These are phyloP conservation scores for Anabas testudineus DNA, from an alignment of 2,797 vertebrate genomes.

Conservation along the genomic window DNA sequence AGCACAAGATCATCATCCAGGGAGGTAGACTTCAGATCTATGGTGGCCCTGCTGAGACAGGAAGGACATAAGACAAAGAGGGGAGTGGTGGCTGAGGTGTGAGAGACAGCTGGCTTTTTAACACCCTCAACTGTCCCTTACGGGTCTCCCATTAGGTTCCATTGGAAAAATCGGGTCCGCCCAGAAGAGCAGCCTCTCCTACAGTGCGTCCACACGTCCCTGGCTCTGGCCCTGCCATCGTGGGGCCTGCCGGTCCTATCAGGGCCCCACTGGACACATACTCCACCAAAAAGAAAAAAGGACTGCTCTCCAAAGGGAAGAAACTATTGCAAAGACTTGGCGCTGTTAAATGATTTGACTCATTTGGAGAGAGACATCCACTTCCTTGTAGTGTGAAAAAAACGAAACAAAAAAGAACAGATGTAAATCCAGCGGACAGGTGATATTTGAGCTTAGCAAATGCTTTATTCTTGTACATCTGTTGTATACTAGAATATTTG, in stretches of 20 bases:
- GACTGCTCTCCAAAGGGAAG: slow-evolving; percentile 97
- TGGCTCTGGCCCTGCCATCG: slow-evolving; percentile 87
- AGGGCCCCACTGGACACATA: slow-evolving; percentile 89
- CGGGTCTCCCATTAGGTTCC: slow-evolving; percentile 96
- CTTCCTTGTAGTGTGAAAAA: slow-evolving; percentile 54
- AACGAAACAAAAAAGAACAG: slow-evolving; percentile 41
- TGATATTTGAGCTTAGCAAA: slow-evolving; percentile 81
- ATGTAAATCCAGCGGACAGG: slow-evolving; percentile 70
- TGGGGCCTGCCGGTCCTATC: slow-evolving; percentile 91
- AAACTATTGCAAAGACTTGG: slow-evolving; percentile 94
- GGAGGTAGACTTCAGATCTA: slow-evolving; percentile 70
- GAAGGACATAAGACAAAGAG: slow-evolving; percentile 67
- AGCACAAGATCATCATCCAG: slow-evolving; percentile 54
- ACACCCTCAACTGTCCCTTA: slow-evolving; percentile 87
- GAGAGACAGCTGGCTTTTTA: slow-evolving; percentile 78
- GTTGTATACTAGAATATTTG: slow-evolving; percentile 72
- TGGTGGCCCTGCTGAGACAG: slow-evolving; percentile 77
- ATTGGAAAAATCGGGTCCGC: slow-evolving; percentile 91
- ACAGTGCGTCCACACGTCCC: slow-evolving; percentile 88
- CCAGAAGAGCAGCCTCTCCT: slow-evolving; percentile 92
- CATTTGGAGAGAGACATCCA: slow-evolving; percentile 46
- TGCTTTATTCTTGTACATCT: slow-evolving; percentile 77
- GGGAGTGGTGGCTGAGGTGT: slow-evolving; percentile 78
- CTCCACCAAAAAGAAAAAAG: slow-evolving; percentile 95
- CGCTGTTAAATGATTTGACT: slow-evolving; percentile 89